Evolutionary conservation across 2,888 invertebrate genomes (phyloP), one percentile per base, ranked within the genome.

Genomic region (Tetropium fuscum): DNA sequence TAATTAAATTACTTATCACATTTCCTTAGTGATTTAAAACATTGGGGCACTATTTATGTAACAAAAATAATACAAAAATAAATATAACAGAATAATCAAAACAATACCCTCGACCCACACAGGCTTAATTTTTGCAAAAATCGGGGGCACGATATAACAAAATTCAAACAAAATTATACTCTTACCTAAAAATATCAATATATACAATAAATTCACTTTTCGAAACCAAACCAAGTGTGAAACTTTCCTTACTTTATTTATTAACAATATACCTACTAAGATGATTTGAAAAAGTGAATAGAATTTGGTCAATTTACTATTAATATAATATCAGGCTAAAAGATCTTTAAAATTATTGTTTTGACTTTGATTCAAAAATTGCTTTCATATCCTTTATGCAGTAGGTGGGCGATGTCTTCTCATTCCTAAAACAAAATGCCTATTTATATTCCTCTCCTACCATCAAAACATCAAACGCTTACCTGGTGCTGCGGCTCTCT

Each of bases 301-400:
- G 53, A 59, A 61, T 66, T 66, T 66, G 66, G 66, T 66, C 66
- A 64, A 59, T 61, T 63, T 53, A 43, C 58, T 63, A 60, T n/a
- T n/a, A n/a, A n/a, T 58, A 51, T 47, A 53, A 48, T 59, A 49
- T 56, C 25, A 51, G 51, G 40, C 51, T 51, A 51, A 40, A 27
- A 22, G 18, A 56, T 27, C 20, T 63, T 55, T 47, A 51, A 49
- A 61, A 27, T 67, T 75, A 78, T 72, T 81, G 79, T 75, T 81
- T 81, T 60, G 87, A 88, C 78, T 90, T 89, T 77, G 89, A 89
- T 81, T 93, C 93, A 78, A 93, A 93, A 78, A 92, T 87, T 64
- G 92, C 92, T 61, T 93, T 89, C 87, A 93, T 92, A 78, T 93
- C 92, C 72, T 89, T 88, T 71, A 93, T 93, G 78, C 90, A 90